These are phyloP conservation scores for Sphaeramia orbicularis DNA, from an alignment of 2,797 vertebrate genomes.

Conservation along the genomic window DNA sequence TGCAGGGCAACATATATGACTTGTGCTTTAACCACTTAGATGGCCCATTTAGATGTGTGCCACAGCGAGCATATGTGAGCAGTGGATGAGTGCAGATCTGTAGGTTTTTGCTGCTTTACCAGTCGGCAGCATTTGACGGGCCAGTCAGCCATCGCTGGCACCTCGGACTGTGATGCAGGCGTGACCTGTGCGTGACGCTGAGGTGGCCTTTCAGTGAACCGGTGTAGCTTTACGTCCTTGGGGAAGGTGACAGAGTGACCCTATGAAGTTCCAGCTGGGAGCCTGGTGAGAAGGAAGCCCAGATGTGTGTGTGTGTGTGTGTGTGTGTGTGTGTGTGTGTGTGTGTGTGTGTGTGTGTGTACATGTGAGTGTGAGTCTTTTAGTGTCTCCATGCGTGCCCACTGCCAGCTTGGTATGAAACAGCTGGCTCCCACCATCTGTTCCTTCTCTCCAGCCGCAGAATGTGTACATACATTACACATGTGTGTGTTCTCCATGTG, in stretches of 20 bases:
- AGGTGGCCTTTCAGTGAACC: slow-evolving; percentile 36
- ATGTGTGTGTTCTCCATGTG: slow-evolving; percentile 50
- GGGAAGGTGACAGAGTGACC: slow-evolving; percentile 75
- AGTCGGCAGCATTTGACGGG: slow-evolving; percentile 30
- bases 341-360: slow-evolving; percentile 63
- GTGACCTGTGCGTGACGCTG: slow-evolving; percentile 39
- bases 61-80: slow-evolving; percentile 16
- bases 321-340: slow-evolving; percentile 34
- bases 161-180: slow-evolving; percentile 55
- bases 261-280: slow-evolving; percentile 73
- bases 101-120: slow-evolving; percentile 20
- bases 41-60: slow-evolving; percentile 71
- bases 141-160: slow-evolving; percentile 40
- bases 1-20: slow-evolving; percentile 76
- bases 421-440: slow-evolving; percentile 88
- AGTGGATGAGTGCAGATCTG: slow-evolving; percentile 21
- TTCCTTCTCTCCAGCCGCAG: slow-evolving; percentile 62
- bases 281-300: slow-evolving; percentile 59
- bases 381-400: slow-evolving; percentile 70
- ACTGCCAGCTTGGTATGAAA: slow-evolving; percentile 79
- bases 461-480: slow-evolving; percentile 48
- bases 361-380: slow-evolving; percentile 44
- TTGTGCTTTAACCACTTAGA: slow-evolving; percentile 76
- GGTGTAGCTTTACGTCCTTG: slow-evolving; percentile 61
- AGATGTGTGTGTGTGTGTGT: slow-evolving; percentile 66